Evolutionary conservation across 2,113 vertebrate species (phyloP), one percentile per base, ranked within the genome.

Genomic region (Aegithalos caudatus): DNA sequence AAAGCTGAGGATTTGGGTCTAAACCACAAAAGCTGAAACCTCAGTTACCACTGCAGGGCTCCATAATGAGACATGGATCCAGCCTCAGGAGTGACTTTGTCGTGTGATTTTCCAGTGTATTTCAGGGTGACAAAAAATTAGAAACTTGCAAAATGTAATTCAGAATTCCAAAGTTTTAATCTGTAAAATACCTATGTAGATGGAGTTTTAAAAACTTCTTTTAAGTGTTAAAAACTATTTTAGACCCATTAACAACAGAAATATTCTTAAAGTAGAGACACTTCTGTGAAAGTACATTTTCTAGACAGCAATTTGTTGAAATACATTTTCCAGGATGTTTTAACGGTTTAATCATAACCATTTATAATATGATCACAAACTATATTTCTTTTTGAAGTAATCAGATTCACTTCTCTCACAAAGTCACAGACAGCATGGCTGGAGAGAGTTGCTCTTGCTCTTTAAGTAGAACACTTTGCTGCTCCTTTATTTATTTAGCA

Each of bases 161-260:
- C 37, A 25, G 12, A 76, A 44, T 66, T 40, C n/a, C 35, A 2
- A 44, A 47, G 24, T 56, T 83, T 71, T 81, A 31, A 50, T 3
- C 29, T 61, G 18, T 35, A 53, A 29, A 37, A 29, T 18, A 64
- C 3, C 3, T 51, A 5, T 20, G 14, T 38, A 76, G 23, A 73
- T 15, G 70, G 81, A 21, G 38, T 65, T 3, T 65, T 97, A 95
- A 40, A 96, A 86, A 23, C 37, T 93, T 95, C 50, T 88, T 71
- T 85, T 27, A 92, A 86, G 14, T 58, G 14, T 91, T 31, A 94
- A 86, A 90, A 95, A 29, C 38, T 91, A 56, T 83, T 92, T 97
- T 74, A 94, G 76, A 94, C n/a, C 62, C 10, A 31, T 90, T 97
- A 95, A 69, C 44, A 85, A 71, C 66, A 96, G 69, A 85, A 94